Evolutionary conservation across 1,140 invertebrate genomes (phyloP).

Genomic region (Pseudomyrmex flavicornis): DNA sequence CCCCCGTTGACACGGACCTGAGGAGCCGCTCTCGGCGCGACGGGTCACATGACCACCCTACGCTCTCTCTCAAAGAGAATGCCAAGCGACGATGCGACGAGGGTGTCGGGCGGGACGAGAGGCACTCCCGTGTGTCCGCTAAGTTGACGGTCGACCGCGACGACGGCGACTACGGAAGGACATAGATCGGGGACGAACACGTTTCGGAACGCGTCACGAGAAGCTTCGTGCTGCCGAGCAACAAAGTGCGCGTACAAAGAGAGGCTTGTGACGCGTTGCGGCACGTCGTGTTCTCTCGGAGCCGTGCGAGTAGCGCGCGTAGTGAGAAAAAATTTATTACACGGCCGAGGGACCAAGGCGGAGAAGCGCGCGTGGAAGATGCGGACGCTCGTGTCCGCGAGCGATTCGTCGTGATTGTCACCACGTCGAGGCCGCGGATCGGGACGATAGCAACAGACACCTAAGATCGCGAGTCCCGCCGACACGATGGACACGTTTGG

Average conservation of each 20-base stretch:
- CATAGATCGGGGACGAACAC: not conserved
- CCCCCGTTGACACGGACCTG: conserved; percentile 71
- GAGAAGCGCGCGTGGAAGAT: conserved; percentile 14
- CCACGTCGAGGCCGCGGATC: no score
- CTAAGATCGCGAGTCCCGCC: not conserved
- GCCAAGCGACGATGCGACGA: conserved; percentile 40
- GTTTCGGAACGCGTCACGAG: conserved; percentile 44
- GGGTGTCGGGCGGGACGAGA: conserved; percentile 59
- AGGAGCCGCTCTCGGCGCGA: conserved; percentile 35
- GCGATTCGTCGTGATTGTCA: conserved; percentile 15
- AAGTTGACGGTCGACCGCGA: conserved; percentile 57
- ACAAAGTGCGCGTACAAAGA: conserved; percentile 52
- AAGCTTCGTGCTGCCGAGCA: conserved; percentile 35
- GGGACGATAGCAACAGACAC: not conserved
- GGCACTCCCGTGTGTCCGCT: conserved; percentile 62
- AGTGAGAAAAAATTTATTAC: conserved; percentile 7
- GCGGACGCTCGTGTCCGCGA: conserved; percentile 22
- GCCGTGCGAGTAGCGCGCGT: not conserved
- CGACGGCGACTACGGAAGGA: not conserved
- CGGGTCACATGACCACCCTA: conserved; percentile 69
- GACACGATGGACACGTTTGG: conserved; percentile 83
- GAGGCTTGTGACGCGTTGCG: conserved; percentile 33
- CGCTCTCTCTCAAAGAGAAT: conserved; percentile 63
- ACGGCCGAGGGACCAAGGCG: not conserved
- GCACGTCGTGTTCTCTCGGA: conserved; percentile 12